Percentiles rank a stretch among this genome's conserved stretches.
Conservation (phyloP, 2,797 vertebrate species). For the Gymnothorax javanicus region DNA sequence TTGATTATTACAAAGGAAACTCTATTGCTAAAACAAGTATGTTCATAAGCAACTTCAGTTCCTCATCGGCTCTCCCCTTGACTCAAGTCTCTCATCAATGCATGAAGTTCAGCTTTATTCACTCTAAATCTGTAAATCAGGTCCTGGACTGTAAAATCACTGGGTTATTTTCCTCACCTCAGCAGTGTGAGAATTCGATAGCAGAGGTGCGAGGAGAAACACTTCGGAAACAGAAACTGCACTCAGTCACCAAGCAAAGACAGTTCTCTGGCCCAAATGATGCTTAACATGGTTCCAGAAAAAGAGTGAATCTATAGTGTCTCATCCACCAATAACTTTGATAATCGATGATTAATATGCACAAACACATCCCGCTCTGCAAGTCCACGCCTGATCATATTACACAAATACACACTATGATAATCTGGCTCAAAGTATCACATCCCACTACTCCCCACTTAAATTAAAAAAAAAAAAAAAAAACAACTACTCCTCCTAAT, state of each 20-base stretch:
- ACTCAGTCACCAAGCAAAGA: neutral
- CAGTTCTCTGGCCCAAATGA: neutral
- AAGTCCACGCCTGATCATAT: neutral
- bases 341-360: neutral
- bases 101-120: neutral
- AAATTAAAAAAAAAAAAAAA: too few species aligned
- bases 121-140: neutral
- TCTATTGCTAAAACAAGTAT: too few species aligned
- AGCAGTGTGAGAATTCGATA: neutral
- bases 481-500: too few species aligned
- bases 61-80: too few species aligned
- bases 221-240: neutral
- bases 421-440: neutral
- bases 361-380: neutral
- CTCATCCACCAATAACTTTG: neutral
- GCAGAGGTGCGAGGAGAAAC: neutral
- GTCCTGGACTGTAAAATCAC: neutral
- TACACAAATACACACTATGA: neutral
- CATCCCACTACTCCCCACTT: neutral
- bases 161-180: neutral
- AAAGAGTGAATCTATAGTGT: neutral
- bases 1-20: too few species aligned
- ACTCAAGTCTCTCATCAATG: neutral
- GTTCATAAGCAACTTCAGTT: too few species aligned
- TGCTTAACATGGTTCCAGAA: neutral